A percentile compares a stretch with the other conserved stretches of the same genome.
These are phyloP conservation scores for Leptinotarsa tumamoca DNA, from an alignment of 2,888 invertebrate genomes.

Conservation along the genomic window DNA sequence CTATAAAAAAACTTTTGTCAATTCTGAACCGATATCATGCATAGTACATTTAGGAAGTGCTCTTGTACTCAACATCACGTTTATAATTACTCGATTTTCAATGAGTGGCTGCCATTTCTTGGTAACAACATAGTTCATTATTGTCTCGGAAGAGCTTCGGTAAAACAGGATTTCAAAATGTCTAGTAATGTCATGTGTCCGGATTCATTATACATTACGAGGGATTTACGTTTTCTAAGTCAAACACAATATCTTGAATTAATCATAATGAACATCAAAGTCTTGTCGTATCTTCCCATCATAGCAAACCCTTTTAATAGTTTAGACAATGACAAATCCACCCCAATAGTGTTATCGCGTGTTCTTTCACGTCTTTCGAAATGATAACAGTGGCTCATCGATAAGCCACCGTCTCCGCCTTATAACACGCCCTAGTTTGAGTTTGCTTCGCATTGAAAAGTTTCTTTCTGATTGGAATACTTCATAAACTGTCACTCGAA, in stretches of 20 bases:
- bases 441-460: slow-evolving; percentile 1
- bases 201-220: no score
- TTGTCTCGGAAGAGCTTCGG: no score
- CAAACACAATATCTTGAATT: neutral
- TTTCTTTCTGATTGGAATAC: neutral
- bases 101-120: no score
- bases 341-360: neutral
- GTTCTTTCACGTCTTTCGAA: slow-evolving; percentile 3
- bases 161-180: no score
- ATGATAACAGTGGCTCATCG: slow-evolving; percentile 6
- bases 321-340: neutral
- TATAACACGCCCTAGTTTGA: neutral
- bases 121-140: no score
- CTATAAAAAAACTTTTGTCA: no score
- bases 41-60: no score
- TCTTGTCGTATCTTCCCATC: neutral
- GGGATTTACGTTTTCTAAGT: neutral
- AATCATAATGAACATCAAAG: no score
- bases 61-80: no score
- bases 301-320: neutral
- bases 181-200: no score
- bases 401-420: neutral
- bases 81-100: no score
- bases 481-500: neutral
- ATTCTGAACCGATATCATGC: no score